Conservation (phyloP, 1,140 invertebrate species). For the Dryas iulia region DNA sequence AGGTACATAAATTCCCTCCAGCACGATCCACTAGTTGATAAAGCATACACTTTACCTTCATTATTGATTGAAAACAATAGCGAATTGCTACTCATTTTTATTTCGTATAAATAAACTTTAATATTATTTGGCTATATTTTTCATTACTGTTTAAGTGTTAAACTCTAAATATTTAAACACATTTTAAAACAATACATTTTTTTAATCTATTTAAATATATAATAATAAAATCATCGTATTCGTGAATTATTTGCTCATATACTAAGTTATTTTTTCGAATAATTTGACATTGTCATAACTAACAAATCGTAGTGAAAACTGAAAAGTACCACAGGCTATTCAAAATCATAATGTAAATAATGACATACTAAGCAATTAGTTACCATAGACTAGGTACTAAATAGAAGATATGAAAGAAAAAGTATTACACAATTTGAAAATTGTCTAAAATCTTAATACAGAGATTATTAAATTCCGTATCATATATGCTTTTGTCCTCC, state of each 20-base stretch:
- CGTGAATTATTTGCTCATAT: not conserved
- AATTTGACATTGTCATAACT: not conserved
- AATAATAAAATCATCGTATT: not conserved
- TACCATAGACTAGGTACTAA: too few species aligned
- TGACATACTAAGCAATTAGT: too few species aligned
- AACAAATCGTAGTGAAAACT: too few species aligned
- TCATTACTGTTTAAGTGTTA: not conserved
- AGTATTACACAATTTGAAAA: too few species aligned
- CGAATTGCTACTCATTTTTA: conserved; percentile 81
- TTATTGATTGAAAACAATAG: conserved; percentile 92
- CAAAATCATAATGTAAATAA: not conserved
- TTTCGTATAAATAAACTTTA: not conserved
- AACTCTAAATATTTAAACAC: not conserved
- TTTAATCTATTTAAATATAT: not conserved
- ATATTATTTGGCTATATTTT: not conserved
- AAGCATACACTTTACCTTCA: conserved; percentile 91
- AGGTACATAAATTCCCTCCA: conserved; percentile 92
- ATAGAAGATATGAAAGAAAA: too few species aligned
- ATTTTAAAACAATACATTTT: not conserved
- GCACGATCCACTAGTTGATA: conserved; percentile 88
- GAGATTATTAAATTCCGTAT: too few species aligned
- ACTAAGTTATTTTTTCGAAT: not conserved
- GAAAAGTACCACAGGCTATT: not conserved
- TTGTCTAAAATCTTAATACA: too few species aligned
- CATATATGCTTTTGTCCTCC: too few species aligned